Evolutionary conservation across 2,888 invertebrate genomes (phyloP).

Genomic region (Polymixis flavicincta): DNA sequence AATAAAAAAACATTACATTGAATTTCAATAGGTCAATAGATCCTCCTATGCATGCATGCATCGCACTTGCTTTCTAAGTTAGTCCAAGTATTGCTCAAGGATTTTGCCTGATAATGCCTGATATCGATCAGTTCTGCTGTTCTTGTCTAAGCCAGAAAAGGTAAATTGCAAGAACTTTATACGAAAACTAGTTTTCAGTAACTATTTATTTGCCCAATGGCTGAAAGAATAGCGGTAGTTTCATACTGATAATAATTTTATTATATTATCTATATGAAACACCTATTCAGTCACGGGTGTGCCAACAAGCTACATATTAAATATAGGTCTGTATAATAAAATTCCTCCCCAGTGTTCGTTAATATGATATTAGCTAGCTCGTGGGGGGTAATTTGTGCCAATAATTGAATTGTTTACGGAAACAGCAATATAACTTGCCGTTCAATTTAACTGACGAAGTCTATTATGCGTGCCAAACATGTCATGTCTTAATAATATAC

Average conservation of each 20-base stretch:
- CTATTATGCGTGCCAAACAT: constrained; percentile 25
- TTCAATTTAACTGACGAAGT: constrained; percentile 34
- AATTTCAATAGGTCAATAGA: not conserved
- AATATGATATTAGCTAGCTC: constrained; percentile 71
- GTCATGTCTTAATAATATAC: not conserved
- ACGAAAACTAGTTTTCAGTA: not conserved
- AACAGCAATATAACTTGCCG: constrained; percentile 75
- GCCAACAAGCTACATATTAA: constrained; percentile 4
- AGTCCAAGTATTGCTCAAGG: not conserved
- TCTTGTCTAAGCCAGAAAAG: not conserved
- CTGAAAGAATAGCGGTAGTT: not conserved
- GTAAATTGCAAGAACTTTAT: not conserved
- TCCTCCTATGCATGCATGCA: not conserved
- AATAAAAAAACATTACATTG: not conserved
- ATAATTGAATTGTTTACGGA: constrained; percentile 78
- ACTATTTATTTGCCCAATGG: not conserved
- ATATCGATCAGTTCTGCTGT: not conserved
- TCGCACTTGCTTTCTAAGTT: not conserved
- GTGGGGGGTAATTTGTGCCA: constrained; percentile 80
- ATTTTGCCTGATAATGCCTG: not conserved
- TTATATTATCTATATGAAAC: not conserved
- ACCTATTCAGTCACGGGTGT: not conserved
- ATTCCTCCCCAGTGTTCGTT: constrained; percentile 74
- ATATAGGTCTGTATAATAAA: constrained; percentile 51
- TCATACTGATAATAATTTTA: not conserved